Percentiles rank a stretch among this genome's conserved stretches.
phyloP scores from a whole-genome alignment of 1,140 invertebrate species.

The Calephelis virginiensis region DNA sequence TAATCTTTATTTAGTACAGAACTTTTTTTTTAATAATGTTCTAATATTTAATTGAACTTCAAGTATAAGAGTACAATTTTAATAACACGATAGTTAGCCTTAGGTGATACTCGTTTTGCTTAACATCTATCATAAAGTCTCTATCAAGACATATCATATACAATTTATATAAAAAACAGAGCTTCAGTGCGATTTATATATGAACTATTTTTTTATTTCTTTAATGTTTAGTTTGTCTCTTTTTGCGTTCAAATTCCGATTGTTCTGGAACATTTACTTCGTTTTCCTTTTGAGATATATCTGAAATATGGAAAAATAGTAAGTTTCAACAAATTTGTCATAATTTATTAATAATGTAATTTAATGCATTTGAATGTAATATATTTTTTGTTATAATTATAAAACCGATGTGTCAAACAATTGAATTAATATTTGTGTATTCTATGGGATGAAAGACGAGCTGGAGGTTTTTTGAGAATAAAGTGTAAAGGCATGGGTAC shows the following conservation, averaged over 20 bases:
- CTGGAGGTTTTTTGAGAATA: too few species aligned
- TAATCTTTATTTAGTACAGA: background rate
- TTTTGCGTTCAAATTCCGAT: slow-evolving; percentile 45
- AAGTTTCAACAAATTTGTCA: background rate
- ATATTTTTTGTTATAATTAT: background rate
- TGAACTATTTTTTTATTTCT: background rate
- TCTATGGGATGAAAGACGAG: background rate
- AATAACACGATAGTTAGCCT: background rate
- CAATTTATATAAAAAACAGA: slow-evolving; percentile 9
- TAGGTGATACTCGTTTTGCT: background rate
- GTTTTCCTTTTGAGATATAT: slow-evolving; percentile 37
- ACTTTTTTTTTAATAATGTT: background rate
- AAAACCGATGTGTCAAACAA: background rate
- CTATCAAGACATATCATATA: slow-evolving; percentile 11
- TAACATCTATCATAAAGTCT: slow-evolving; percentile 2
- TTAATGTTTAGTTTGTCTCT: slow-evolving; percentile 42
- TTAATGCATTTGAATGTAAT: too few species aligned
- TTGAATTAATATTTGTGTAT: too few species aligned
- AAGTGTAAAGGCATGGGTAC: slow-evolving; percentile 22
- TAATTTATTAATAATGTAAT: too few species aligned
- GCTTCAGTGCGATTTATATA: slow-evolving; percentile 16
- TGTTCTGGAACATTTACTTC: slow-evolving; percentile 50
- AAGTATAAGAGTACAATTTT: background rate
- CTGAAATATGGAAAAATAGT: slow-evolving; percentile 29
- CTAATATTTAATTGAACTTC: background rate